These are phyloP conservation scores for Knipowitschia caucasica DNA, from an alignment of 2,797 vertebrate genomes.

Conservation along the genomic window DNA sequence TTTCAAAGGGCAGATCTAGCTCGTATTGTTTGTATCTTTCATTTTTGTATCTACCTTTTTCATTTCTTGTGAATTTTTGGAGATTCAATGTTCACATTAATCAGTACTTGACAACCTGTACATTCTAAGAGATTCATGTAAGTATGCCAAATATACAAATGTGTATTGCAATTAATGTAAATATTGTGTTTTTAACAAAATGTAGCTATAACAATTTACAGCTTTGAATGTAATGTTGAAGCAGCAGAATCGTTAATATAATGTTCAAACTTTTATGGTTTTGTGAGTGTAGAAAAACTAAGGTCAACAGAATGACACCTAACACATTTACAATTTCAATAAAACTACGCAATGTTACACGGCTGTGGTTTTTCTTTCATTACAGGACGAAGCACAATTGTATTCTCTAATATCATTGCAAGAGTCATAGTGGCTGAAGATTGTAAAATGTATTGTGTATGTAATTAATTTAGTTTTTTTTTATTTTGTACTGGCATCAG, in stretches of 20 bases:
- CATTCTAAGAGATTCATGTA: constrained; percentile 94
- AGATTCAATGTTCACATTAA: constrained; percentile 76
- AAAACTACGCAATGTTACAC: constrained; percentile 69
- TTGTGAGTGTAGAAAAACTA: constrained; percentile 80
- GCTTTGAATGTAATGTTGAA: constrained; percentile 99
- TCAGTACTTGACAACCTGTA: constrained; percentile 92
- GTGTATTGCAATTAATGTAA: constrained; percentile 97
- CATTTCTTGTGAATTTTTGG: constrained; percentile 69
- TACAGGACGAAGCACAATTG: neutral
- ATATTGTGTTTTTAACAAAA: constrained; percentile 99
- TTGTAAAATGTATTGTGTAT: too few relatives aligned
- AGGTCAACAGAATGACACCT: constrained; percentile 68
- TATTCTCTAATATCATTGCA: too few relatives aligned
- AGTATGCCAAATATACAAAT: constrained; percentile 99
- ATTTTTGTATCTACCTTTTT: constrained; percentile 65
- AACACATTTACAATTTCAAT: constrained; percentile 81
- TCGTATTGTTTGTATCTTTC: constrained; percentile 72
- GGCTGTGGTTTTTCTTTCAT: neutral
- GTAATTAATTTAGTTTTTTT: too few relatives aligned
- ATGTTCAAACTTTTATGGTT: constrained; percentile 99
- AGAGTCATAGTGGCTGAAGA: too few relatives aligned
- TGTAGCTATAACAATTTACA: constrained; percentile 99
- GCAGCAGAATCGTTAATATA: constrained; percentile 90
- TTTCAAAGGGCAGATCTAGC: constrained; percentile 36
- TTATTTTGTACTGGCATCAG: too few relatives aligned